phyloP scores from a whole-genome alignment of 2,797 vertebrate genomes.

The Silurus lanzhouensis region DNA sequence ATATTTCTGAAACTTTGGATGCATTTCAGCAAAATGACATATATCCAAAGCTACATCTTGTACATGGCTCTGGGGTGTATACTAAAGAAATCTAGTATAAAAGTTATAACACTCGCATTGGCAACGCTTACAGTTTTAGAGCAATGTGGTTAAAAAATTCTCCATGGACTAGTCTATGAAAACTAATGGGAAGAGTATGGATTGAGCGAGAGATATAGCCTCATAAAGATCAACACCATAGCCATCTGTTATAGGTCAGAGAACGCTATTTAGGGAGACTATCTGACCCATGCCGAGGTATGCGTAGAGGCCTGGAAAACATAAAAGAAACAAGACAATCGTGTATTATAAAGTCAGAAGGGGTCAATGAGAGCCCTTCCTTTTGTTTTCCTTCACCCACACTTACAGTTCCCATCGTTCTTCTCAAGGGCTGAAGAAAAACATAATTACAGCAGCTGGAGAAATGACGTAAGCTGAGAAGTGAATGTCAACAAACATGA shows the following conservation, averaged over 20 bases:
- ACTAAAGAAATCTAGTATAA: not conserved
- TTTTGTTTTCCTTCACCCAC: constrained; percentile 24
- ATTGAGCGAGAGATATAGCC: constrained; percentile 19
- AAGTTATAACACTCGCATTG: not conserved
- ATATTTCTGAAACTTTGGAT: not conserved
- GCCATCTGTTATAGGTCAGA: constrained; percentile 56
- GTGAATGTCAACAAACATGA: constrained; percentile 38
- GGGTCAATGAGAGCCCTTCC: constrained; percentile 22
- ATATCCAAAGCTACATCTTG: not conserved
- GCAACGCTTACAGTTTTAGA: not conserved
- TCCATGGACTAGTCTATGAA: constrained; percentile 25
- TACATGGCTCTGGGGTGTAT: not conserved
- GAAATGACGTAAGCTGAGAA: constrained; percentile 25
- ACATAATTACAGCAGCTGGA: constrained; percentile 48
- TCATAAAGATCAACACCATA: constrained; percentile 52
- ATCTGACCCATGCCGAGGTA: constrained; percentile 50
- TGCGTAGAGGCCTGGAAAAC: constrained; percentile 45
- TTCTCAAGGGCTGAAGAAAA: constrained; percentile 26
- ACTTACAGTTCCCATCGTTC: constrained; percentile 30
- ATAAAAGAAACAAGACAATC: constrained; percentile 48
- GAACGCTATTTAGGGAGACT: constrained; percentile 51
- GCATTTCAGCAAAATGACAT: not conserved
- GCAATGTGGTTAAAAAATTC: constrained; percentile 27
- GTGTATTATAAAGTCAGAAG: constrained; percentile 49
- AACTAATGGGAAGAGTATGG: constrained; percentile 15